Evolutionary conservation across 2,888 invertebrate genomes (phyloP), one percentile per base, ranked within the genome.

Genomic region (Zygogramma bicolorata): DNA sequence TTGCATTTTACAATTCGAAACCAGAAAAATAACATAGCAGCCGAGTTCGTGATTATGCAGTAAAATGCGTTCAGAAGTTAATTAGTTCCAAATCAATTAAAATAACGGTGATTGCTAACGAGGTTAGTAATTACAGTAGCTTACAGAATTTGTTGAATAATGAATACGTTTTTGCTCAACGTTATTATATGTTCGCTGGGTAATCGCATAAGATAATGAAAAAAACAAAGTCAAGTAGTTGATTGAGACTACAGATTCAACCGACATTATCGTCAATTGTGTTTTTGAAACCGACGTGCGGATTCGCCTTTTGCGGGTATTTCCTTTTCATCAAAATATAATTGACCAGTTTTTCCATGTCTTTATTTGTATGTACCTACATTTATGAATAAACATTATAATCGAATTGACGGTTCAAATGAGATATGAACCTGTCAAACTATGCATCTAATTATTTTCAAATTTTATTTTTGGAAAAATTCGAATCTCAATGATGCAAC

Each of bases 101-200:
- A 63, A 63, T 63, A 63, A 63, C 63, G 63, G 27, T 46, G 29
- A 46, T 46, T 42, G 18, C 18, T 63, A 27, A 25, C 46, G 49
- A 62, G 27, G n/a, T 53, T 53, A 25, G 27, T 53, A 53, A 53
- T 53, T 53, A n/a, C 13, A 53, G 3, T 8, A 46, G 46, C 13
- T 53, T 25, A 22, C 27, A 46, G 46, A 46, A 20, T 22, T 46
- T 46, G 20, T n/a, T 27, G 53, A 53, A 53, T 53, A 53, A 53
- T 27, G 53, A 53, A 53, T 53, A 53, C 6, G 46, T 53, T 53
- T 25, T 25, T 25, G 25, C 13, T 53, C 13, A 25, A 22, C 53
- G 10, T 38, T 8, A 15, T 42, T 42, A 42, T 15, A 42, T 15
- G 13, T 42, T n/a, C 18, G 27, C 15, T n/a, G n/a, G 10, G 0